Evolutionary conservation across 2,888 invertebrate genomes (phyloP).

Genomic region (Boloria euphrosyne): DNA sequence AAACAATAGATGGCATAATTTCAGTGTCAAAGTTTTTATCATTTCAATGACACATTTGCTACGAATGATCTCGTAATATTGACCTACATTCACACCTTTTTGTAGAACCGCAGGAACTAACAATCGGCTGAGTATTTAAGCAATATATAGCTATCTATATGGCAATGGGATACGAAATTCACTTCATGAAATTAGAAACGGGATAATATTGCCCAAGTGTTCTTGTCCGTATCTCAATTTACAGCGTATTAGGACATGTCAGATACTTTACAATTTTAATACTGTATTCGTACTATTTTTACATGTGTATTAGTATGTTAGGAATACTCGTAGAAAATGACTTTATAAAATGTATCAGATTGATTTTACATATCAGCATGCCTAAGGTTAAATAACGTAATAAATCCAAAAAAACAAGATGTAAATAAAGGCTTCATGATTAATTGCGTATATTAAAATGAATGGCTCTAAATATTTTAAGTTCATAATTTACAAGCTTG

Average conservation of each 20-base stretch:
- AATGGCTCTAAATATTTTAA: too few species aligned
- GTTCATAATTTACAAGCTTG: too few species aligned
- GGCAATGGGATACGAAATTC: constrained; percentile 23
- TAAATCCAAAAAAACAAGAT: too few species aligned
- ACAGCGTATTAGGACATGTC: too few species aligned
- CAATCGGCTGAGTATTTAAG: constrained; percentile 49
- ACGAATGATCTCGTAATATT: constrained; percentile 44
- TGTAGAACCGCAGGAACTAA: constrained; percentile 41
- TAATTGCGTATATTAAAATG: too few species aligned
- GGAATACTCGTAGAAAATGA: too few species aligned
- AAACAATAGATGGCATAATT: constrained; percentile 31
- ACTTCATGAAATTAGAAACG: constrained; percentile 11
- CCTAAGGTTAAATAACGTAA: too few species aligned
- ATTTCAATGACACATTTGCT: constrained; percentile 49
- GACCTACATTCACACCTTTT: constrained; percentile 62
- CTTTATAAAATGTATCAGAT: too few species aligned
- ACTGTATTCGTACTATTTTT: too few species aligned
- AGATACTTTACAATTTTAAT: too few species aligned
- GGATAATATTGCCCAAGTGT: constrained; percentile 9
- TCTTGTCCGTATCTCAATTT: neutral
- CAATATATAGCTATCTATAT: constrained; percentile 48
- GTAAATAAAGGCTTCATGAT: neutral
- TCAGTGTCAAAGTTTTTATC: constrained; percentile 41
- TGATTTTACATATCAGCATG: too few species aligned
- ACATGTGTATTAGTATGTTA: too few species aligned